Conservation (phyloP, 2,797 vertebrate genomes). For the Helicolenus hilgendorfi region DNA sequence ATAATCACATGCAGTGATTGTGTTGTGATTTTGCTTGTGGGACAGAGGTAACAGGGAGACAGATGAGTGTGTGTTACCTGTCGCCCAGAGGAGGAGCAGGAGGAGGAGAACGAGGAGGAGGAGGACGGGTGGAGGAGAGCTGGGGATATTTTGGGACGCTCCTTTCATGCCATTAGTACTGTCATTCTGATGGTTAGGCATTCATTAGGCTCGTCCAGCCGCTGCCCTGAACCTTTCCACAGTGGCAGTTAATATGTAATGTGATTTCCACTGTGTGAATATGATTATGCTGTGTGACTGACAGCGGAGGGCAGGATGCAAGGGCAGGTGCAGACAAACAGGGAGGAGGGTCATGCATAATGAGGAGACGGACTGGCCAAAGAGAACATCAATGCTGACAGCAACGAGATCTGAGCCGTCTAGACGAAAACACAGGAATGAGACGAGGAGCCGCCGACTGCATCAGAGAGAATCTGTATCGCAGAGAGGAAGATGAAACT, state of each 20-base stretch:
- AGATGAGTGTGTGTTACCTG: neutral
- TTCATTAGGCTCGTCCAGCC: slow-evolving; percentile 69
- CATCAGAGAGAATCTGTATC: neutral
- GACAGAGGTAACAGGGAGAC: slow-evolving; percentile 10
- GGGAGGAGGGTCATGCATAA: slow-evolving; percentile 69
- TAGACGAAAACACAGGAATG: slow-evolving; percentile 16
- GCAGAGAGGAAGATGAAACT: neutral
- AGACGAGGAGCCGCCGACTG: neutral
- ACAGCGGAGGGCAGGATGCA: slow-evolving; percentile 67
- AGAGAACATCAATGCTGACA: slow-evolving; percentile 46
- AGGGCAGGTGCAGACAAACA: slow-evolving; percentile 72
- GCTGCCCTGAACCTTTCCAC: slow-evolving; percentile 65
- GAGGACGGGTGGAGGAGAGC: slow-evolving; percentile 42
- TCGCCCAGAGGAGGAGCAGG: neutral
- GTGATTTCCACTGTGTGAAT: slow-evolving; percentile 69
- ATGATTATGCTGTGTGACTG: slow-evolving; percentile 65
- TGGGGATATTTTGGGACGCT: slow-evolving; percentile 47
- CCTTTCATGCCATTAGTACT: slow-evolving; percentile 59
- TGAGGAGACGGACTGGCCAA: slow-evolving; percentile 42
- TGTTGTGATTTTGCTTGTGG: neutral
- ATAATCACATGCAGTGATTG: neutral
- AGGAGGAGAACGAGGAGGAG: neutral
- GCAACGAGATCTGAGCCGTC: slow-evolving; percentile 25
- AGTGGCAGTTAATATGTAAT: slow-evolving; percentile 61
- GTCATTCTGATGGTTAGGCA: slow-evolving; percentile 64